Conservation (phyloP, 2,113 vertebrate species). For the Notothenia coriiceps region DNA sequence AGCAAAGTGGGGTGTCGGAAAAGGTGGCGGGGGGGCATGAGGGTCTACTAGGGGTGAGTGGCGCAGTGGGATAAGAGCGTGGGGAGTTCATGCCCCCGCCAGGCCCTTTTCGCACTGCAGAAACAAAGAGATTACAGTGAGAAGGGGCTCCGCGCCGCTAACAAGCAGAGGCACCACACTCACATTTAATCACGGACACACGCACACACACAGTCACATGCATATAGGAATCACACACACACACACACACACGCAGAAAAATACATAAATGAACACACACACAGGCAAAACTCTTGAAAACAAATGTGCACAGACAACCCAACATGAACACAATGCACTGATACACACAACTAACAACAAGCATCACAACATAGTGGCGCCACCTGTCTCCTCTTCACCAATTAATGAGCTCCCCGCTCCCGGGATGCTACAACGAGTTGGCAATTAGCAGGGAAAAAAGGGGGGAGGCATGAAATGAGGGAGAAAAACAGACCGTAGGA, state of each 20-base stretch:
- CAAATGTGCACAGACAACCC: conserved; percentile 50
- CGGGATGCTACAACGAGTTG: conserved; percentile 83
- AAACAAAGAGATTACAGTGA: conserved; percentile 93
- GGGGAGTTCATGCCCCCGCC: conserved; percentile 89
- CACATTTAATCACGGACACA: conserved; percentile 17
- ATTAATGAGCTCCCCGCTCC: conserved; percentile 88
- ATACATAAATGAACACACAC: conserved; percentile 32
- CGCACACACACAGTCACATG: neutral
- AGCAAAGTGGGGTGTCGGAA: conserved; percentile 63
- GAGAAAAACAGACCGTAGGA: conserved; percentile 47
- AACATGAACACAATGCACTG: conserved; percentile 62
- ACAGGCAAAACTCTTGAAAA: conserved; percentile 35
- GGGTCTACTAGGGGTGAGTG: conserved; percentile 81
- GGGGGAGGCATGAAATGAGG: conserved; percentile 67
- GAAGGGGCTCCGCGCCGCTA: conserved; percentile 73
- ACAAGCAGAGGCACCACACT: conserved; percentile 70
- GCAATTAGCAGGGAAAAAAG: conserved; percentile 88
- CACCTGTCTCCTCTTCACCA: conserved; percentile 90
- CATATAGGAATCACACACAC: neutral
- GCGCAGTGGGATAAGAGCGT: conserved; percentile 81
- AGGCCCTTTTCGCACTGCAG: conserved; percentile 89
- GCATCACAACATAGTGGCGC: conserved; percentile 91
- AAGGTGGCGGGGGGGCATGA: conserved; percentile 67
- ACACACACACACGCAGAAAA: conserved; percentile 1
- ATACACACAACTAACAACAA: conserved; percentile 86